These are phyloP conservation scores for Cinclus cinclus DNA, from an alignment of 2,113 vertebrate species.

Conservation along the genomic window DNA sequence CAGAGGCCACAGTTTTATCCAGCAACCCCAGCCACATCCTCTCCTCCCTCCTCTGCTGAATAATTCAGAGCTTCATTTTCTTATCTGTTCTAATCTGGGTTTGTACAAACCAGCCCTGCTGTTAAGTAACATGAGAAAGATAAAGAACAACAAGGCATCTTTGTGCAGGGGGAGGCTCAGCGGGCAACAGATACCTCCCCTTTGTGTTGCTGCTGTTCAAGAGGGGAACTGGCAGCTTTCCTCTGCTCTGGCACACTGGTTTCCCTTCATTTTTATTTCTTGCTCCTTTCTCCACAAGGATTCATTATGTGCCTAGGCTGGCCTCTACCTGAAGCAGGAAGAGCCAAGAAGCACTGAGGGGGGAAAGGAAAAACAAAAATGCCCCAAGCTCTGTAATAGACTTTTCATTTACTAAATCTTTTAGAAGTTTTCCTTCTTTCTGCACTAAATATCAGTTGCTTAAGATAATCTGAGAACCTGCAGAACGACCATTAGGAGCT, in stretches of 20 bases:
- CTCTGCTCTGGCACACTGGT: not conserved
- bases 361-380: not conserved
- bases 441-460: conserved; percentile 67
- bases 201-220: not conserved
- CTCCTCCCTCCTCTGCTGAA: not conserved
- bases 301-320: not conserved
- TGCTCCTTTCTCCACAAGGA: not conserved
- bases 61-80: conserved; percentile 57
- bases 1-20: conserved; percentile 16
- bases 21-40: not conserved
- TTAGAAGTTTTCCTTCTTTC: conserved; percentile 60
- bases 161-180: not conserved
- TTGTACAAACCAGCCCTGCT: conserved; percentile 44
- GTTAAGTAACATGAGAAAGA: conserved; percentile 38
- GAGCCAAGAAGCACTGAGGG: not conserved
- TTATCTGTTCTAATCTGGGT: conserved; percentile 54
- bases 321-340: not conserved
- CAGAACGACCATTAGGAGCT: conserved; percentile 64
- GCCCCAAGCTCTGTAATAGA: conserved; percentile 30
- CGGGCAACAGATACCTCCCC: conserved; percentile 4
- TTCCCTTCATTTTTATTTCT: conserved; percentile 7
- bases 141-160: conserved; percentile 38
- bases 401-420: conserved; percentile 63
- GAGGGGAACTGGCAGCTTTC: not conserved
- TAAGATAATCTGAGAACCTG: conserved; percentile 67